Conservation (phyloP, 2,888 invertebrate species). For the Epistrophella euchroma region DNA sequence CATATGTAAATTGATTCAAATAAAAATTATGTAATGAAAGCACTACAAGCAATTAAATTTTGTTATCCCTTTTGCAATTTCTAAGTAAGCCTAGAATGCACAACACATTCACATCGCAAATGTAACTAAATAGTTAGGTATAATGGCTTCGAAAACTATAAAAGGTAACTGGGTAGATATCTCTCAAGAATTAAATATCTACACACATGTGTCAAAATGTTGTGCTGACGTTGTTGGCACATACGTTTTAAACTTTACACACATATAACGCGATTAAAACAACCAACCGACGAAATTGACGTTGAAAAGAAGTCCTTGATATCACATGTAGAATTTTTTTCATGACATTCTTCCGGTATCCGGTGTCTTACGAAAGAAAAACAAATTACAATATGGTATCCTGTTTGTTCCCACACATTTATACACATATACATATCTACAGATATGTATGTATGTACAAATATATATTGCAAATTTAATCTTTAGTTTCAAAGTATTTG, state of each 20-base stretch:
- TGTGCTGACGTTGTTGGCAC: slow-evolving; percentile 12
- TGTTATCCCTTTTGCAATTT: slow-evolving; percentile 1
- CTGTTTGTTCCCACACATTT: slow-evolving; percentile 13
- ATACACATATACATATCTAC: not conserved
- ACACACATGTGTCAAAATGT: not conserved
- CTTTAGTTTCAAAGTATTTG: slow-evolving; percentile 18
- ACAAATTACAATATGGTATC: slow-evolving; percentile 33
- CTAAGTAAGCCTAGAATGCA: slow-evolving; percentile 23
- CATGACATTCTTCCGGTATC: slow-evolving; percentile 45
- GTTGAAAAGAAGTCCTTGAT: slow-evolving; percentile 40
- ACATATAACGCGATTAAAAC: slow-evolving; percentile 52
- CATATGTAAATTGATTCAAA: not conserved
- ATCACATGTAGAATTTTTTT: slow-evolving; percentile 49
- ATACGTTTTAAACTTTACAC: not conserved
- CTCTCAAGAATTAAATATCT: not conserved
- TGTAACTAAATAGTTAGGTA: slow-evolving; percentile 1
- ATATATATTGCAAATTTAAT: slow-evolving; percentile 3
- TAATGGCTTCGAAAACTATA: slow-evolving; percentile 23
- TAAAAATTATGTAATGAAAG: not conserved
- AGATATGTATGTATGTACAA: too few relatives aligned
- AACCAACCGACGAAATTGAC: slow-evolving; percentile 38
- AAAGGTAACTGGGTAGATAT: slow-evolving; percentile 10
- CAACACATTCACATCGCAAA: slow-evolving; percentile 10
- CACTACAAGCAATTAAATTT: not conserved
- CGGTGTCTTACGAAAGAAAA: slow-evolving; percentile 38